Evolutionary conservation across 1,140 invertebrate species (phyloP).

Genomic region (Charaxes varanes): DNA sequence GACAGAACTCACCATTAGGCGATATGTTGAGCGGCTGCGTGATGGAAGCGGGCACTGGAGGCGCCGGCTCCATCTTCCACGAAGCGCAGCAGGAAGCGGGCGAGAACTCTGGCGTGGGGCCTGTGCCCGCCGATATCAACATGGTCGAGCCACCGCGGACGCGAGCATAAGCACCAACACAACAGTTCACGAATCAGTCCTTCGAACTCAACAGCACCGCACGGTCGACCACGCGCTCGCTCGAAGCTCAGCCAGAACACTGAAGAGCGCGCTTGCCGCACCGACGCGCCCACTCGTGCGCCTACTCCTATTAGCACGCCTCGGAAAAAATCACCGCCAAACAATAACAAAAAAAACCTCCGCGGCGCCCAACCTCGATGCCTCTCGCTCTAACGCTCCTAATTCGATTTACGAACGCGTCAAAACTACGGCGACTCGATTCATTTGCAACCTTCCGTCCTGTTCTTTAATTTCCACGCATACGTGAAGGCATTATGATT

Average conservation of each 20-base stretch:
- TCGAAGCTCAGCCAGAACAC: conserved; percentile 70
- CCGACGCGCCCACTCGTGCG: conserved; percentile 67
- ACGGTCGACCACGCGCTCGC: conserved; percentile 57
- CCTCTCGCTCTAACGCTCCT: conserved; percentile 71
- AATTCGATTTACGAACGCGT: conserved; percentile 72
- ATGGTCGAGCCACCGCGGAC: conserved; percentile 58
- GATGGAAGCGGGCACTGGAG: conserved; percentile 54
- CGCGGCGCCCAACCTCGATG: conserved; percentile 49
- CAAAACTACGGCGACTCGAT: conserved; percentile 65
- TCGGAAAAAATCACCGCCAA: conserved; percentile 67
- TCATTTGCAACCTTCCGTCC: conserved; percentile 64
- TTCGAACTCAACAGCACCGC: conserved; percentile 24
- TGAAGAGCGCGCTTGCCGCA: conserved; percentile 68
- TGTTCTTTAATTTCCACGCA: conserved; percentile 30
- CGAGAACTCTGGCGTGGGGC: conserved; percentile 71
- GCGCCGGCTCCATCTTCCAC: conserved; percentile 73
- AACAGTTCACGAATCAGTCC: conserved; percentile 38
- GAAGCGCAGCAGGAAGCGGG: conserved; percentile 71
- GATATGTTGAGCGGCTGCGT: conserved; percentile 61
- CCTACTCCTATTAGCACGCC: conserved; percentile 72
- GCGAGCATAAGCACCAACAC: conserved; percentile 54
- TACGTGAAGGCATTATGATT: conserved; percentile 5
- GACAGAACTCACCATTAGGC: conserved; percentile 69
- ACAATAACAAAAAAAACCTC: conserved; percentile 70
- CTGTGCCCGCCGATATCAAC: conserved; percentile 72